Evolutionary conservation across 2,113 vertebrate genomes (phyloP), one percentile per base, ranked within the genome.

Genomic region (Alces alces): DNA sequence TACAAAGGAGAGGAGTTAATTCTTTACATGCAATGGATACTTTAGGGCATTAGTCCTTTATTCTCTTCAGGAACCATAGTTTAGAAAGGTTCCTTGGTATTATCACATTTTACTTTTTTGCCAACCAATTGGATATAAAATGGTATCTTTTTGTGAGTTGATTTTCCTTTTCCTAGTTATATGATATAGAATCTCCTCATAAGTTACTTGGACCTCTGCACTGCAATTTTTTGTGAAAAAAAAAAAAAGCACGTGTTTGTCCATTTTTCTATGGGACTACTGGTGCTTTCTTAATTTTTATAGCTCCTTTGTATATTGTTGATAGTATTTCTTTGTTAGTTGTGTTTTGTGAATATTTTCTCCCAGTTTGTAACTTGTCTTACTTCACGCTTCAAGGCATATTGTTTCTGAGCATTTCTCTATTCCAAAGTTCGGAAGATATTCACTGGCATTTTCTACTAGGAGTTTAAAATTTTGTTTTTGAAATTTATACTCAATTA

Each of bases 161-260:
- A 95, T 88, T 60, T 83, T 12, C 27, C 86, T 85, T 91, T 96
- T 86, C 47, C 36, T 89, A n/a, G 45, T 80, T 96, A 90, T 85
- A 91, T 66, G 14, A 86, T 92, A 3, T n/a, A 86, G 25, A 94
- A 88, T 87, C 47, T 91, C 78, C 87, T 82, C 21, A 86, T 13
- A 60, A 94, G 39, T 83, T 97, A 88, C 93, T n/a, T 89, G 54
- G 39, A 11, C 36, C 80, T 23, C 79, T 73, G 36, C 33, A 10
- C 45, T 95, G 7, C 27, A 91, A 28, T 91, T 95, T n/a, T 95
- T n/a, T 96, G 23, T 82, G 45, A 76, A 55, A 11, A 66, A 70
- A 66, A 70, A 36, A 66, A 66, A 66, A 17, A 70, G 17, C 17
- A 64, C 70, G 23, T 89, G 30, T 89, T 89, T 94, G 55, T 83